phyloP scores from a whole-genome alignment of 2,888 invertebrate species.

The Tanypteryx hageni region DNA sequence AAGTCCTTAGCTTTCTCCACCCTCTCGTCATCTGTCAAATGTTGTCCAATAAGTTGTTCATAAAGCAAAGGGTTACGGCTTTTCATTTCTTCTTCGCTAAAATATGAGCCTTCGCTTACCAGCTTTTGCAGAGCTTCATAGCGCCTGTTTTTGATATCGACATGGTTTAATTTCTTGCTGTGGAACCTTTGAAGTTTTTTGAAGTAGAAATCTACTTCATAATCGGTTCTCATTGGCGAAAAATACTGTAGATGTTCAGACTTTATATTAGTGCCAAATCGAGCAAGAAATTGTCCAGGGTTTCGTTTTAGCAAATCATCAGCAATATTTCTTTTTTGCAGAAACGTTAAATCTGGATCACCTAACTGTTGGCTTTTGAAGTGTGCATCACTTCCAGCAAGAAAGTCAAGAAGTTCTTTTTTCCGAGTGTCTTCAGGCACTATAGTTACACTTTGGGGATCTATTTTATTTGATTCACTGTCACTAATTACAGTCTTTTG shows the following conservation, averaged over 20 bases:
- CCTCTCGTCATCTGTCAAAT: slow-evolving; percentile 87
- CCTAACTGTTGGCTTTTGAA: slow-evolving; percentile 91
- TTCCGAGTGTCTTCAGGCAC: slow-evolving; percentile 67
- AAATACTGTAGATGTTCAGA: slow-evolving; percentile 85
- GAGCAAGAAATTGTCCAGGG: slow-evolving; percentile 83
- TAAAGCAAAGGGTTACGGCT: slow-evolving; percentile 92
- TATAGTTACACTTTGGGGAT: too few species aligned
- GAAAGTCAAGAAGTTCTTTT: slow-evolving; percentile 80
- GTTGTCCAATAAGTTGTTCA: slow-evolving; percentile 92
- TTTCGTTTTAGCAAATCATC: slow-evolving; percentile 81
- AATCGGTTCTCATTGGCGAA: slow-evolving; percentile 74
- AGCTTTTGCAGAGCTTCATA: slow-evolving; percentile 88
- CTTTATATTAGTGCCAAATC: slow-evolving; percentile 86
- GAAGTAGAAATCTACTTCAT: slow-evolving; percentile 82
- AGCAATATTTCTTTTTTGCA: slow-evolving; percentile 85
- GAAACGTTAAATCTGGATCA: slow-evolving; percentile 83
- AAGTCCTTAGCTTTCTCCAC: slow-evolving; percentile 77
- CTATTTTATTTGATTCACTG: too few species aligned
- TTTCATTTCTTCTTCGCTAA: slow-evolving; percentile 96
- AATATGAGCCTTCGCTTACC: slow-evolving; percentile 84
- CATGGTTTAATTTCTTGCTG: slow-evolving; percentile 75
- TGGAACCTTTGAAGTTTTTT: slow-evolving; percentile 80
- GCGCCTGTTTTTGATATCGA: slow-evolving; percentile 86
- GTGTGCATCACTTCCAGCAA: slow-evolving; percentile 80
- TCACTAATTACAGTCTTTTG: too few species aligned